These are phyloP conservation scores for Dasyurus viverrinus DNA, from an alignment of 2,113 vertebrate species.

Conservation along the genomic window DNA sequence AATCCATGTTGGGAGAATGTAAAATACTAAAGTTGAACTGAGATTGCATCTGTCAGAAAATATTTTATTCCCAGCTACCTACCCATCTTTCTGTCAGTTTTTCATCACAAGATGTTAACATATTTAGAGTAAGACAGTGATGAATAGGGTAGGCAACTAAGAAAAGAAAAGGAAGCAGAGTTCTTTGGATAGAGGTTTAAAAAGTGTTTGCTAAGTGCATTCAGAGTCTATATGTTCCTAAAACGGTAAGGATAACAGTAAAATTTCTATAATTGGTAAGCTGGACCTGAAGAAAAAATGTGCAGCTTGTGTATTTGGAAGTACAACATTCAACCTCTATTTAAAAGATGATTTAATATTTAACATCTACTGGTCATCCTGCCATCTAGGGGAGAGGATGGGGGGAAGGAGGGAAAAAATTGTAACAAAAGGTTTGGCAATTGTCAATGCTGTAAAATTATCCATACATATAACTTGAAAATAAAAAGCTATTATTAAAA, in stretches of 20 bases:
- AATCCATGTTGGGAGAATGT: constrained; percentile 19
- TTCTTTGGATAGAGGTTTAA: background rate
- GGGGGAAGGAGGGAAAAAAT: too few relatives aligned
- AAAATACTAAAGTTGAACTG: background rate
- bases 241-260: too few relatives aligned
- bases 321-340: background rate
- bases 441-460: too few relatives aligned
- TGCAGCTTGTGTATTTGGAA: background rate
- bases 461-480: too few relatives aligned
- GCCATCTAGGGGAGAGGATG: too few relatives aligned
- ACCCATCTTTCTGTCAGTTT: background rate
- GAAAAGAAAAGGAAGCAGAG: background rate
- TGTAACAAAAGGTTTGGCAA: too few relatives aligned
- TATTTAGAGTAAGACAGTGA: background rate
- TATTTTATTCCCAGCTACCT: background rate
- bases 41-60: background rate
- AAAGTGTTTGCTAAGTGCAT: background rate
- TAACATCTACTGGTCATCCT: too few relatives aligned
- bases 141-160: background rate
- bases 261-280: background rate
- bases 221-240: background rate
- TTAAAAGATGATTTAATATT: too few relatives aligned
- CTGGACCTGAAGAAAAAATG: background rate
- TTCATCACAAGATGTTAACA: background rate
- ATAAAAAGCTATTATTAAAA: too few relatives aligned